Percentiles rank a stretch among this genome's conserved stretches.
Conservation (phyloP, 2,113 vertebrate species). For the Microcebus lehilahytsara region DNA sequence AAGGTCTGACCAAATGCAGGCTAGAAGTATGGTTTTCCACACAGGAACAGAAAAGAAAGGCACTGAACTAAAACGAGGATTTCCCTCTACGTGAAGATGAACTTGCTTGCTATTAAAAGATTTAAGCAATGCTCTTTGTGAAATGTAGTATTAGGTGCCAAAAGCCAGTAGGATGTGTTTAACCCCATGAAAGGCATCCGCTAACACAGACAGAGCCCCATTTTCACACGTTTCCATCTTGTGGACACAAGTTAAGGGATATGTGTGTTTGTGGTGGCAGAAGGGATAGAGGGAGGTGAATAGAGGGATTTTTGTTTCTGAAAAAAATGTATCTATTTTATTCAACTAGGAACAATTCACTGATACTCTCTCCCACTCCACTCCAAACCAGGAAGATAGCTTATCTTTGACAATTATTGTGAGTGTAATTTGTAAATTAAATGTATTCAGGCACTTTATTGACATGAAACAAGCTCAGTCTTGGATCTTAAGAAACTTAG, state of each 20-base stretch:
- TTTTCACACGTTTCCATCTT: background rate
- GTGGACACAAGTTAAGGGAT: background rate
- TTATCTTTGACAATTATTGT: background rate
- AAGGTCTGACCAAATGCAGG: slow-evolving; percentile 54
- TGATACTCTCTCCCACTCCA: background rate
- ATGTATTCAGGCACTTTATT: background rate
- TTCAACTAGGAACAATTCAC: background rate
- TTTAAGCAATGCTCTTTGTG: slow-evolving; percentile 63
- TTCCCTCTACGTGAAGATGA: slow-evolving; percentile 59
- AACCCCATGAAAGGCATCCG: background rate
- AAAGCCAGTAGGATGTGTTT: slow-evolving; percentile 35
- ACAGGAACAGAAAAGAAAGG: slow-evolving; percentile 63
- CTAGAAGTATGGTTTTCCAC: slow-evolving; percentile 44
- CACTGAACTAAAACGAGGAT: slow-evolving; percentile 51
- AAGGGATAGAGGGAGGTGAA: background rate
- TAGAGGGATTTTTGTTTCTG: background rate
- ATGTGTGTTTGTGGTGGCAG: background rate
- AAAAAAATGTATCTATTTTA: background rate
- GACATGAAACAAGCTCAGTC: background rate
- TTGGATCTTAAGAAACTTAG: background rate
- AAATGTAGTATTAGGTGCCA: slow-evolving; percentile 20
- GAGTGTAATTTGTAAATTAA: background rate
- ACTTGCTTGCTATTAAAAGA: slow-evolving; percentile 66
- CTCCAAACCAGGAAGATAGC: background rate
- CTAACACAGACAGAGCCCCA: background rate